Evolutionary conservation across 2,888 invertebrate species (phyloP), one percentile per base, ranked within the genome.

Genomic region (Phyto melanocephala): DNA sequence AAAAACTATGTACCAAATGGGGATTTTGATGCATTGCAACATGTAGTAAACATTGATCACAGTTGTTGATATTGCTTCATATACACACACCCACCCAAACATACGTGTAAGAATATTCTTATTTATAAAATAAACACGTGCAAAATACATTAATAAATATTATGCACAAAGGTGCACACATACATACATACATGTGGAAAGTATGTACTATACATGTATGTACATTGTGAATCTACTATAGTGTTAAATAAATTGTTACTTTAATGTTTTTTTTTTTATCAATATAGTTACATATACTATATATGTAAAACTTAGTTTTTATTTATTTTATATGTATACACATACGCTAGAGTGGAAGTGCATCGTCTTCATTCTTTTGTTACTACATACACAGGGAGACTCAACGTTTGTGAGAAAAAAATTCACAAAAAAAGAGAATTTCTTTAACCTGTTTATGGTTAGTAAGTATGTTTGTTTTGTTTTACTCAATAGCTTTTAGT

Each of bases 1-100:
- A 45, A 56, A 63, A 67, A 45, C 40, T 47, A 35, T 42, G 13
- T 74, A 65, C 56, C 81, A 45, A 24, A 50, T 52, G n/a, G 58
- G 74, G 52, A 78, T 70, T 81, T 74, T 78, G 74, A 74, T 81
- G 74, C 78, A 70, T 56, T 70, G 70, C 63, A 68, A 28, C 70
- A 62, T 78, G 65, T 63, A 70, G 77, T 63, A 74, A 74, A 68
- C 78, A 78, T 78, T 81, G 78, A 81, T 78, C 81, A 81, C 35
- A 70, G 68, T 78, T 65, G 70, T 42, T 65, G 74, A 62, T 71
- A 75, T 54, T 68, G 52, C 17, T 24, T 4, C 20, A 47, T 5
- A 65, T 3, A 60, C 10, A 24, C n/a, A n/a, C 10, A 37, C 0
- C 24, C 11, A 8, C 17, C 10, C 11, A n/a, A 7, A 22, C 2